Base-by-base conservation (phyloP, 2,113 vertebrate species). In the Nothoprocta pentlandii region DNA sequence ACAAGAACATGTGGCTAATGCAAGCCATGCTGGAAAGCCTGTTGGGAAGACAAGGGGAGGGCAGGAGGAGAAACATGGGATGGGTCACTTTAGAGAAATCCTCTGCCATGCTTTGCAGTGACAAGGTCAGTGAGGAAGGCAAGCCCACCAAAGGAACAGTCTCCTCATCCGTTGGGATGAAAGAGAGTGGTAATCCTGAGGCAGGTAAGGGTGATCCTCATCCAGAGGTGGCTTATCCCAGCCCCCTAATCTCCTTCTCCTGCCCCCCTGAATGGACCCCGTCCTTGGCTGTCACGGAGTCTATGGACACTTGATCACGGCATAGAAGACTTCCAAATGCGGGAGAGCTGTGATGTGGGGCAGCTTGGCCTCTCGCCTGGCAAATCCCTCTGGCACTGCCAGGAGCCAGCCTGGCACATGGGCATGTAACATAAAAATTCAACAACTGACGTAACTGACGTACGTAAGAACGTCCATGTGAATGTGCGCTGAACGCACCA, bases 11-110 rank as follows among this genome's bases (percentile, higher is more conserved):
- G 59, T 68, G 34, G 47, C 88, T 97, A 95, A 95, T 95, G 69
- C 94, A 92, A 92, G 67, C 59, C 88, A 64, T 89, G 28, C 61
- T 58, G 51, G 49, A 89, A 90, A 94, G 42, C 20, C 83, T 93
- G 23, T 76, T 34, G 88, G 67, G 78, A 90, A 91, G 41, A 41
- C 67, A 73, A 82, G 23, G 30, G 68, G 44, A 76, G 41, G 51
- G 90, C 62, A 79, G 70, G 36, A 96, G 46, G 59, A 76, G 67
- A 87, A 94, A 75, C 34, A 2, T 41, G 66, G 26, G 30, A 51
- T 70, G 32, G 25, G 13, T 79, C 77, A 30, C 44, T 11, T 54
- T 49, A 80, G 49, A 89, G 89, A 90, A 82, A 76, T 69, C 87
- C n/a, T 49, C 41, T 30, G 58, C 11, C 5, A 1, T 1, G 3